Conservation (phyloP, 2,888 invertebrate species). For the Lumbricus terrestris region DNA sequence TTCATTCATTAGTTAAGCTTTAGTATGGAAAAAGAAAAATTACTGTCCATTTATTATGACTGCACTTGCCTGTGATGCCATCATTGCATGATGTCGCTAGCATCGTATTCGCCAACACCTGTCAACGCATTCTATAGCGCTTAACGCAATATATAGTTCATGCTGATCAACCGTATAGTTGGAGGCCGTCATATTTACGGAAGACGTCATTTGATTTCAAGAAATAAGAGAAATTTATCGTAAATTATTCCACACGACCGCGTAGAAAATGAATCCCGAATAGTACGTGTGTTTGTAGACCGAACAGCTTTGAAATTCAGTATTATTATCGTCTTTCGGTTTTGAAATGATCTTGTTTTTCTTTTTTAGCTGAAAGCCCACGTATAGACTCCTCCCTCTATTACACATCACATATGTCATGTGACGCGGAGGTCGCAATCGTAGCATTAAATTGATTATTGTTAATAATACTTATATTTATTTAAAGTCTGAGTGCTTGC, state of each 20-base stretch:
- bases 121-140: background rate
- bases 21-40: background rate
- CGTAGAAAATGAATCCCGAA: constrained; percentile 34
- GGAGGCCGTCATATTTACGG: constrained; percentile 3
- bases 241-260: constrained; percentile 3
- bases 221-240: background rate
- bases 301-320: background rate
- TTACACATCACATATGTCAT: constrained; percentile 3
- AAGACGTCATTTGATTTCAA: constrained; percentile 3
- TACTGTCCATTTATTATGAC: background rate
- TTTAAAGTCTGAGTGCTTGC: background rate
- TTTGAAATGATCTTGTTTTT: background rate
- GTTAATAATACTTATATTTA: constrained; percentile 3
- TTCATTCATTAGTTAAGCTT: background rate
- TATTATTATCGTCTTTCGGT: background rate
- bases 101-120: background rate
- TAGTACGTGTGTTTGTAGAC: constrained; percentile 27
- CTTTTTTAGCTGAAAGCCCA: background rate
- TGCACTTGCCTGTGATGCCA: background rate
- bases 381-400: background rate
- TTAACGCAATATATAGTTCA: background rate
- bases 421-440: background rate
- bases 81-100: background rate
- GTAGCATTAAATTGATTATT: constrained; percentile 11
- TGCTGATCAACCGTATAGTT: constrained; percentile 3